Evolutionary conservation across 2,888 invertebrate genomes (phyloP).

Genomic region (Nebria salina): DNA sequence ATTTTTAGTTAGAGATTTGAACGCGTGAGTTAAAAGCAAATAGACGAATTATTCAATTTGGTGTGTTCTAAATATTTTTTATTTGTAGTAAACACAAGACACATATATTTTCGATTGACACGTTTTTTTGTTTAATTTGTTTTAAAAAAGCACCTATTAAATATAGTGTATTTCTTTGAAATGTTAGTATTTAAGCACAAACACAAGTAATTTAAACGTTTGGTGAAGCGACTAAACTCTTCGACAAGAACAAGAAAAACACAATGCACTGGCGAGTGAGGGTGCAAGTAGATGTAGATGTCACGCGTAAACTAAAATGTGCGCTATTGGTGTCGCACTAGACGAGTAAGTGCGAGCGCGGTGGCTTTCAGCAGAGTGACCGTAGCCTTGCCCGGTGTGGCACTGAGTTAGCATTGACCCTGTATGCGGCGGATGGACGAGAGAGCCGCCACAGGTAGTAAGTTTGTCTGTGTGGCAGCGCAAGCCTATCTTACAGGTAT

Average conservation of each 20-base stretch:
- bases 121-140: not conserved
- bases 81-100: too few relatives aligned
- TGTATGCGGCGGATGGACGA: constrained; percentile 47
- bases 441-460: constrained; percentile 15
- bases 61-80: too few relatives aligned
- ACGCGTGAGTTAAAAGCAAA: not conserved
- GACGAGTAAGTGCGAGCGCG: constrained; percentile 13
- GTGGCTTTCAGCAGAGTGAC: constrained; percentile 53
- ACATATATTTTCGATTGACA: not conserved
- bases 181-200: too few relatives aligned
- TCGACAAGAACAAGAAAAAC: not conserved
- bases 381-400: constrained; percentile 63
- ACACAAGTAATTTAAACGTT: too few relatives aligned
- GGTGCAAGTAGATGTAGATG: not conserved
- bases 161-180: too few relatives aligned
- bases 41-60: not conserved
- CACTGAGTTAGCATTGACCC: constrained; percentile 65
- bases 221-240: too few relatives aligned
- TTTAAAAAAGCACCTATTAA: not conserved
- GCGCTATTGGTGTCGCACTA: not conserved
- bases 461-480: not conserved
- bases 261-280: not conserved
- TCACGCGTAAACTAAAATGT: not conserved
- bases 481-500: constrained; percentile 17
- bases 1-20: not conserved